A percentile compares a stretch with the other conserved stretches of the same genome.
These are phyloP conservation scores for Rhadina sibilatrix DNA, from an alignment of 2,113 vertebrate species.

Conservation along the genomic window DNA sequence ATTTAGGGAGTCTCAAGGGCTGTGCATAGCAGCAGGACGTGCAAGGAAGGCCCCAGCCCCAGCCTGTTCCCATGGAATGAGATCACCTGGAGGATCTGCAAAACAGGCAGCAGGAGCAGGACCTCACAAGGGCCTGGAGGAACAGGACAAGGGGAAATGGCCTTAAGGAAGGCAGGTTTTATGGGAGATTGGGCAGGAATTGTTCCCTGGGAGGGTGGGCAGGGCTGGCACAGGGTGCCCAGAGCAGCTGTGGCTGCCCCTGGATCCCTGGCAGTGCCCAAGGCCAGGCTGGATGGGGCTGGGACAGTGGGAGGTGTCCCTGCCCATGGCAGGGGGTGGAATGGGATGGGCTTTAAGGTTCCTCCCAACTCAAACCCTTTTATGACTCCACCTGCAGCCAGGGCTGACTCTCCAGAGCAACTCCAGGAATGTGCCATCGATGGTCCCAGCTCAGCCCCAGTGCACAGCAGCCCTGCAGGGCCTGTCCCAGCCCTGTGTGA, in stretches of 20 bases:
- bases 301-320: background rate
- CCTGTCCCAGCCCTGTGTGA: background rate
- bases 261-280: background rate
- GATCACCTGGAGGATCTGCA: background rate
- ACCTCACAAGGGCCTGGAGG: background rate
- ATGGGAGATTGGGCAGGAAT: background rate
- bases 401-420: background rate
- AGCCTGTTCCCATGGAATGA: background rate
- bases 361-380: background rate
- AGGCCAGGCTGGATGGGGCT: background rate
- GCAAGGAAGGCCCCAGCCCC: background rate
- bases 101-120: background rate
- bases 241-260: background rate
- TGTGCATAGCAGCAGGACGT: background rate
- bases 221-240: background rate
- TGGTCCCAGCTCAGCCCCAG: background rate
- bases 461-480: background rate
- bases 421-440: accelerated
- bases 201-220: background rate
- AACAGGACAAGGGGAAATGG: background rate
- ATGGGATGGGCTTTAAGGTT: accelerated
- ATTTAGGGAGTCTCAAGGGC: background rate
- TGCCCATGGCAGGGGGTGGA: background rate
- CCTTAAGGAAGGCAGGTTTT: accelerated
- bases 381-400: background rate